These are phyloP conservation scores for Mechanitis messenoides DNA, from an alignment of 2,888 invertebrate species.

Conservation along the genomic window DNA sequence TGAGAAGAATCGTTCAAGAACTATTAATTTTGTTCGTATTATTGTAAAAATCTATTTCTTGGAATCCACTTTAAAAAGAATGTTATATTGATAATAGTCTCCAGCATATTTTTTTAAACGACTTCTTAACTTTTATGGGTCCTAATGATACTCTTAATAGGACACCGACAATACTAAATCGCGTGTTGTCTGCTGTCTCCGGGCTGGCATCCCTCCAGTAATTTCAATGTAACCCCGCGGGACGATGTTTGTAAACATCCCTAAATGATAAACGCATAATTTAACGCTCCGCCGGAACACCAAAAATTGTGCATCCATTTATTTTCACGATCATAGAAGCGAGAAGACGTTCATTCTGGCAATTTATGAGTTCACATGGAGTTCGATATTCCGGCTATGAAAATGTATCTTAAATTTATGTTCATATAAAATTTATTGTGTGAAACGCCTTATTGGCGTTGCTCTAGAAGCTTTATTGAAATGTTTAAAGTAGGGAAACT, in stretches of 20 bases:
- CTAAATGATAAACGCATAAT: conserved; percentile 74
- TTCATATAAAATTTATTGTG: conserved; percentile 28
- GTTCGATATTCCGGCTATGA: conserved; percentile 30
- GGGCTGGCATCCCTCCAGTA: conserved; percentile 68
- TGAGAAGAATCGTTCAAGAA: too few species aligned
- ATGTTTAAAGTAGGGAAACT: conserved; percentile 20
- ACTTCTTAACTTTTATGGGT: conserved; percentile 23
- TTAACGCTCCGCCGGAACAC: conserved; percentile 64
- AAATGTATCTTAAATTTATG: conserved; percentile 29
- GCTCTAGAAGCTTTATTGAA: conserved; percentile 26
- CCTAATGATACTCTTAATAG: conserved; percentile 35
- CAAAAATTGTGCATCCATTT: conserved; percentile 67
- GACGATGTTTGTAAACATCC: conserved; percentile 67
- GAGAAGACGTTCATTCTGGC: conserved; percentile 56
- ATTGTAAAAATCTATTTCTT: not conserved
- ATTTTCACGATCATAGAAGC: conserved; percentile 58
- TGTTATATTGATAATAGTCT: not conserved
- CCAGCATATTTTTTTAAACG: conserved; percentile 11
- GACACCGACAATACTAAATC: conserved; percentile 38
- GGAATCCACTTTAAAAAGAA: not conserved
- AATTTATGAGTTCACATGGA: conserved; percentile 54
- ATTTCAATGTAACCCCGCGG: conserved; percentile 72
- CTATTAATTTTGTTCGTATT: too few species aligned
- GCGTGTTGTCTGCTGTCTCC: conserved; percentile 48
- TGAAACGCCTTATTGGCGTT: conserved; percentile 26